These are phyloP conservation scores for Alosa alosa DNA, from an alignment of 2,113 vertebrate species.

Conservation along the genomic window DNA sequence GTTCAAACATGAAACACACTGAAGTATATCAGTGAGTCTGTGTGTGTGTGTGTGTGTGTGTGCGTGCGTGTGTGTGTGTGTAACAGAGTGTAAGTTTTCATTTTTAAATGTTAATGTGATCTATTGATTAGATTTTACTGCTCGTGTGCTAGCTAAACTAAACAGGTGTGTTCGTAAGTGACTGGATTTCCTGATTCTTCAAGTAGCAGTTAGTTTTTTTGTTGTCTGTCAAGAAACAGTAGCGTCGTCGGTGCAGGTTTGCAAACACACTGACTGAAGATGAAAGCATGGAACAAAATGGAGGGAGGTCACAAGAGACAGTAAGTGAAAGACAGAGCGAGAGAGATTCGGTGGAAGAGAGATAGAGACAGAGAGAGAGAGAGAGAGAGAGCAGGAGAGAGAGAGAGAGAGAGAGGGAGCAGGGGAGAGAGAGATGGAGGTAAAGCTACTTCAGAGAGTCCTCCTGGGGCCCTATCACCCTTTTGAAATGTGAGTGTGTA, in stretches of 20 bases:
- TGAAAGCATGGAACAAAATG: constrained; percentile 17
- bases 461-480: constrained; percentile 51
- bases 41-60: background rate
- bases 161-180: background rate
- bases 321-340: background rate
- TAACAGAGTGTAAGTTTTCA: background rate
- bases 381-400: too few species aligned
- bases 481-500: constrained; percentile 67
- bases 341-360: background rate
- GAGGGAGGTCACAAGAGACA: background rate
- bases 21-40: background rate
- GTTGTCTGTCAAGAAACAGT: background rate
- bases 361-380: background rate
- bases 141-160: background rate
- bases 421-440: background rate
- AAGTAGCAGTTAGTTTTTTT: background rate
- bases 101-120: background rate
- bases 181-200: too few species aligned
- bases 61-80: background rate
- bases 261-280: background rate
- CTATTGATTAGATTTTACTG: background rate
- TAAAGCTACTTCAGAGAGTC: constrained; percentile 60
- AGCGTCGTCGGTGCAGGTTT: background rate
- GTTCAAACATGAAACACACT: background rate
- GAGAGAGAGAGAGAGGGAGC: background rate